Conservation (phyloP, 2,888 invertebrate genomes). For the Globia sparganii region DNA sequence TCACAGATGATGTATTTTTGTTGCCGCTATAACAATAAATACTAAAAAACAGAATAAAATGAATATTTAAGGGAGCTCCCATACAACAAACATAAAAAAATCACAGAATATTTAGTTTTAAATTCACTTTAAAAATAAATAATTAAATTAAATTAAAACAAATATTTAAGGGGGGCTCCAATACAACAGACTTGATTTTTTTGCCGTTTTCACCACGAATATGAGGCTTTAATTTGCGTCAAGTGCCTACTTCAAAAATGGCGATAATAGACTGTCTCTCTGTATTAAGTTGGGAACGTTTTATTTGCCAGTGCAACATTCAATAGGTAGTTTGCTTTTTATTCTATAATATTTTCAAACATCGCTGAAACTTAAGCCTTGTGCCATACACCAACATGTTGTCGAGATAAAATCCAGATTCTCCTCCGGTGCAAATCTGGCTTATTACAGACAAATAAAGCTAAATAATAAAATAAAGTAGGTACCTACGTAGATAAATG, state of each 20-base stretch:
- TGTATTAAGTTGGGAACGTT: not conserved
- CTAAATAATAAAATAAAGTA: constrained; percentile 59
- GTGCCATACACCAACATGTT: constrained; percentile 25
- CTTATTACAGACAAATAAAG: constrained; percentile 66
- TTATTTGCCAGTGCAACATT: not conserved
- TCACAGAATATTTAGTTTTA: too few species aligned
- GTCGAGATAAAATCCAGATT: constrained; percentile 62
- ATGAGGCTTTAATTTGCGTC: not conserved
- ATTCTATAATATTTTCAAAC: not conserved
- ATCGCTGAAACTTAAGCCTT: not conserved
- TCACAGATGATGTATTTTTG: too few species aligned
- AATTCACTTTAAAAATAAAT: too few species aligned
- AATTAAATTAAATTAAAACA: too few species aligned
- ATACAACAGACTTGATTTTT: too few species aligned
- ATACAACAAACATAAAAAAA: too few species aligned
- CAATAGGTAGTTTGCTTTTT: not conserved
- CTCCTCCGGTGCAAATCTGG: constrained; percentile 60
- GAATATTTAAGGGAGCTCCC: too few species aligned
- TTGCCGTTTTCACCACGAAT: not conserved
- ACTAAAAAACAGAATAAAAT: too few species aligned
- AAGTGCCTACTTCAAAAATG: not conserved
- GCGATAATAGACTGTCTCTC: not conserved
- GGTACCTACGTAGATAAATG: not conserved
- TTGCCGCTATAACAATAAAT: too few species aligned
- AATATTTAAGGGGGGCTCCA: too few species aligned